Evolutionary conservation across 2,797 vertebrate genomes (phyloP), one percentile per base, ranked within the genome.

Genomic region (Allobates femoralis): DNA sequence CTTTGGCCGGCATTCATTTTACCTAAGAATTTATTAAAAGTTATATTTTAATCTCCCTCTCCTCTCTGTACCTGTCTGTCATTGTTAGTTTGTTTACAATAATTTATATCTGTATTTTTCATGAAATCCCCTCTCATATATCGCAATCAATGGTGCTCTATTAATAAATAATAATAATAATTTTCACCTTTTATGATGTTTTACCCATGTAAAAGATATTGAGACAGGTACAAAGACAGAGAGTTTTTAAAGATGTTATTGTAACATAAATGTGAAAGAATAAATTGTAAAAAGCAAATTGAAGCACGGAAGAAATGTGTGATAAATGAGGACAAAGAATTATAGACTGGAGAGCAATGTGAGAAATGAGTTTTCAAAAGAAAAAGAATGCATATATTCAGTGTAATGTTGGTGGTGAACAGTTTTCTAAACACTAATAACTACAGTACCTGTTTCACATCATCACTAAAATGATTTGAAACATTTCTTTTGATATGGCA

Each of bases 301-400:
- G 83, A 71, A 69, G 83, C 55, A 53, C 55, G 32, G 55, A 67
- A 28, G 62, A 58, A 51, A 58, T 62, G 83, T 78, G 83, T 79
- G 75, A 85, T 79, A 67, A 37, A 69, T 71, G 64, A 79, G 34
- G 23, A 79, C 77, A 73, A 21, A 50, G 53, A 69, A 82, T 82
- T 82, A 73, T 55, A 55, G 51, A 23, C 51, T 79, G 46, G 55
- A 77, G 73, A 85, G 60, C 30, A 77, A 69, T 34, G 58, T 64
- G 62, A 79, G 75, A 85, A 53, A 76, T 34, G 26, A 67, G 28
- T 55, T n/a, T 78, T 64, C 53, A n/a, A 55, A 32, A 85, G 71
- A 62, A 74, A 80, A 69, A 81, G 37, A 58, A 81, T 53, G 56
- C 58, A 75, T 75, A 71, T 75, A 80, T 51, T 75, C 71, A 76